A percentile compares a stretch with the other conserved stretches of the same genome.
These are phyloP conservation scores for Isotomurus palustris DNA, from an alignment of 2,888 invertebrate genomes.

Conservation along the genomic window DNA sequence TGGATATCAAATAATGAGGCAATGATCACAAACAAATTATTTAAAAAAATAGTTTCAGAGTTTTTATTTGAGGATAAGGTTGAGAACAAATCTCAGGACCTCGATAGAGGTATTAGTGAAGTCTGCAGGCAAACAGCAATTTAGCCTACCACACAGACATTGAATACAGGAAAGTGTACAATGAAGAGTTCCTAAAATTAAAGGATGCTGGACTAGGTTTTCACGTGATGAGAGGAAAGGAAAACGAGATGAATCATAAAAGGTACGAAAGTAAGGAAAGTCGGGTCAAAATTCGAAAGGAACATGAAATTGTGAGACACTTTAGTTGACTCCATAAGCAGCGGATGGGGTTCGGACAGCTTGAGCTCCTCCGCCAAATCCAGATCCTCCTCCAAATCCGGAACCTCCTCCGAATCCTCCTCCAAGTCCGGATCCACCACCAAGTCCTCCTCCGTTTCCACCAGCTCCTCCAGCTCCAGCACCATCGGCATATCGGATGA, in stretches of 20 bases:
- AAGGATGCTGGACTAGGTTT: not conserved
- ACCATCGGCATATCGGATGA: slow-evolving; percentile 55
- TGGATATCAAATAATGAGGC: too few relatives aligned
- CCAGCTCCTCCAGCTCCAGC: slow-evolving; percentile 13
- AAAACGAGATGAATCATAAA: not conserved
- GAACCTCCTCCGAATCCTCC: slow-evolving; percentile 13
- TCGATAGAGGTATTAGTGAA: too few relatives aligned
- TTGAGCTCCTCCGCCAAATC: slow-evolving; percentile 9
- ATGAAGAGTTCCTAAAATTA: slow-evolving; percentile 1
- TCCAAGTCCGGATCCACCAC: slow-evolving; percentile 5
- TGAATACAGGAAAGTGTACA: not conserved
- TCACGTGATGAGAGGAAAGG: not conserved
- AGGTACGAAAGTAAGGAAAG: too few relatives aligned
- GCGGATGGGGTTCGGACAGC: slow-evolving; percentile 7
- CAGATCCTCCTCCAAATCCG: not conserved
- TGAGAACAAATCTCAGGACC: too few relatives aligned
- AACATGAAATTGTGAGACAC: not conserved
- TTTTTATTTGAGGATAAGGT: too few relatives aligned
- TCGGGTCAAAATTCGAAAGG: not conserved
- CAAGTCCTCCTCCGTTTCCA: not conserved
- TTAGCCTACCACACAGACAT: too few relatives aligned
- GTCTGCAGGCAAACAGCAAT: too few relatives aligned
- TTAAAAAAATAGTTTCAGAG: too few relatives aligned
- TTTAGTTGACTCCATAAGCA: slow-evolving; percentile 26
- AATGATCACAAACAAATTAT: too few relatives aligned